Evolutionary conservation across 2,888 invertebrate genomes (phyloP).

Genomic region (Litoditis marina): DNA sequence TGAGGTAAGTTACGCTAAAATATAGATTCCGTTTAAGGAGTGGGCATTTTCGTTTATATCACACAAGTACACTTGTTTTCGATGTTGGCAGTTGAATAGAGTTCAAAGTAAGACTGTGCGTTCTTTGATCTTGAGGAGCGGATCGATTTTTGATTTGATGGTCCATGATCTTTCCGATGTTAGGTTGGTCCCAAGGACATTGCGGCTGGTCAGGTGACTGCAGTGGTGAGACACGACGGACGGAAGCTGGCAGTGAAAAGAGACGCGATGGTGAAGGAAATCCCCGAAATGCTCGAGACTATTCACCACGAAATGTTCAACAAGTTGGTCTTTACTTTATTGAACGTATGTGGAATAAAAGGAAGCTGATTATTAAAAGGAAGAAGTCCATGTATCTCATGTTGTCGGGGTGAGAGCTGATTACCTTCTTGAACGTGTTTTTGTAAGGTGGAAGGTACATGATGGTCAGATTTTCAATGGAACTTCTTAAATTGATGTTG

Average conservation of each 20-base stretch:
- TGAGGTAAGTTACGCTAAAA: no score
- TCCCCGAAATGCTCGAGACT: conserved; percentile 72
- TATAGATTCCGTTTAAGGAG: no score
- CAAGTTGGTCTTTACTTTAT: conserved; percentile 68
- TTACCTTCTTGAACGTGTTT: no score
- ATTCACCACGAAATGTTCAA: conserved; percentile 79
- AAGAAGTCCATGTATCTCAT: no score
- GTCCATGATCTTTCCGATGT: no score
- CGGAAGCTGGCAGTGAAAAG: conserved; percentile 74
- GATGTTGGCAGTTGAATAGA: no score
- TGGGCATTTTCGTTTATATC: neutral
- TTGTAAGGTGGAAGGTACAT: no score
- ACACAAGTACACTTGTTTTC: neutral
- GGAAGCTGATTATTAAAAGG: neutral
- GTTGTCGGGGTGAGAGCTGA: no score
- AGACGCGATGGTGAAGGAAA: conserved; percentile 67
- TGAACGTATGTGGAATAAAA: neutral
- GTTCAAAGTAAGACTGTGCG: no score
- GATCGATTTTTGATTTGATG: no score
- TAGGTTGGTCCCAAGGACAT: conserved; percentile 91
- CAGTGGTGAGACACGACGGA: conserved; percentile 83
- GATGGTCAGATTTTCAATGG: neutral
- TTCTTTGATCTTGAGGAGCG: no score
- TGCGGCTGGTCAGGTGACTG: conserved; percentile 77
- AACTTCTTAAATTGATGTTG: neutral